Evolutionary conservation across 2,113 vertebrate species (phyloP), one percentile per base, ranked within the genome.

Genomic region (Malurus elegans): DNA sequence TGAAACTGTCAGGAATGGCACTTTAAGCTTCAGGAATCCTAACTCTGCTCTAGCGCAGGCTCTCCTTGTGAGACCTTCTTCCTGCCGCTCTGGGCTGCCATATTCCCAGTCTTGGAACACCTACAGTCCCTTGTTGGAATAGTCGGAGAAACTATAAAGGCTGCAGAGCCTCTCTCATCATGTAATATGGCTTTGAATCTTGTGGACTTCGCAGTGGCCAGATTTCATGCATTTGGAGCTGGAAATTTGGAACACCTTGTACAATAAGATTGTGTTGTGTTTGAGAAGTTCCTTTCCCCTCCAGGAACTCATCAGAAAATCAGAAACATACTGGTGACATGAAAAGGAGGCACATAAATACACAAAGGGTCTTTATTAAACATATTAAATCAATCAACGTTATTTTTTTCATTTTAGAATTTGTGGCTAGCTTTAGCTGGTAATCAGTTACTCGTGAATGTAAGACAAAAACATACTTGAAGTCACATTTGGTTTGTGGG

Each of bases 101-200:
- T 61, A 23, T 80, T 53, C 14, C 28, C 40, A 8, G 15, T 48
- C 45, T 42, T 57, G 50, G 62, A 92, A 76, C 28, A 79, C 38
- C 12, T 51, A 5, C 9, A 56, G 38, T 19, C 16, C 23, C 32
- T 86, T 90, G 7, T 7, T 75, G 26, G 23, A 28, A 31, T 38
- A 73, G 14, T 54, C 40, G 40, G 56, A 86, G 45, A 65, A 90
- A 29, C 24, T 21, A 0, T 1, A 12, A 29, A 28, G 48, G 21
- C 60, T 47, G 1, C 0, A 7, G 23, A 86, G 42, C 23, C 47
- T 80, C 16, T 50, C 19, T 32, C 5, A 2, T 38, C 5, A 1
- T 38, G 13, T 34, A 47, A 14, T 8, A 2, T 10, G 29, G 21
- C n/a, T 85, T 86, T 88, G 54, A 83, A 26, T 73, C 14, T 80